A percentile compares a stretch with the other conserved stretches of the same genome.
Conservation (phyloP, 2,888 invertebrate species). For the Ceriagrion tenellum region DNA sequence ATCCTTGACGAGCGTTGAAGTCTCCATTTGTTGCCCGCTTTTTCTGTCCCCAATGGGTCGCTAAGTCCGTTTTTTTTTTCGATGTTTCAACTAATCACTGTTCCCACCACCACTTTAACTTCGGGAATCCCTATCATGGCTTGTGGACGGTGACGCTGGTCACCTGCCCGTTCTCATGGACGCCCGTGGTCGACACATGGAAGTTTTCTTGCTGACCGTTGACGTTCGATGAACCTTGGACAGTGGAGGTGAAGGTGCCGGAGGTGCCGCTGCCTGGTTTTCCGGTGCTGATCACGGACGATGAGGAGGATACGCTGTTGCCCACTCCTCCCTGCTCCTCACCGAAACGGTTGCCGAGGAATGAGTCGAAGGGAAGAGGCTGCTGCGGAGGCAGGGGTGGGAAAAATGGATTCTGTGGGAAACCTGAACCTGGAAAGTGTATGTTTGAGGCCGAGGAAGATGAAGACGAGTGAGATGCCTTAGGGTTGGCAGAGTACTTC, state of each 20-base stretch:
- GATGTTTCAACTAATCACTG: neutral
- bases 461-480: neutral
- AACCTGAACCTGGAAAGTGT: neutral
- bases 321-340: neutral
- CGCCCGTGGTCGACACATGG: slow-evolving; percentile 83
- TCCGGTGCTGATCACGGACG: slow-evolving; percentile 38
- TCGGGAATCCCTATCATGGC: neutral
- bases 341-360: slow-evolving; percentile 42
- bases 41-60: too few relatives aligned
- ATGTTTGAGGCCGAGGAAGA: neutral
- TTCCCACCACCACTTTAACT: neutral
- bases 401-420: neutral
- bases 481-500: neutral
- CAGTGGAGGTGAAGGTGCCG: slow-evolving; percentile 84
- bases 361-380: neutral
- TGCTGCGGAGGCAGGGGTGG: neutral
- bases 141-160: slow-evolving; percentile 81
- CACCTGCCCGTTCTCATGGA: slow-evolving; percentile 86
- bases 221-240: slow-evolving; percentile 80
- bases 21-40: neutral
- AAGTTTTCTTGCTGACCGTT: slow-evolving; percentile 81
- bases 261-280: slow-evolving; percentile 76
- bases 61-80: neutral
- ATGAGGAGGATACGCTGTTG: neutral
- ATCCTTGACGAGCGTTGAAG: neutral